Evolutionary conservation across 2,888 invertebrate species (phyloP), one percentile per base, ranked within the genome.

Genomic region (Blastobasis lacticolella): DNA sequence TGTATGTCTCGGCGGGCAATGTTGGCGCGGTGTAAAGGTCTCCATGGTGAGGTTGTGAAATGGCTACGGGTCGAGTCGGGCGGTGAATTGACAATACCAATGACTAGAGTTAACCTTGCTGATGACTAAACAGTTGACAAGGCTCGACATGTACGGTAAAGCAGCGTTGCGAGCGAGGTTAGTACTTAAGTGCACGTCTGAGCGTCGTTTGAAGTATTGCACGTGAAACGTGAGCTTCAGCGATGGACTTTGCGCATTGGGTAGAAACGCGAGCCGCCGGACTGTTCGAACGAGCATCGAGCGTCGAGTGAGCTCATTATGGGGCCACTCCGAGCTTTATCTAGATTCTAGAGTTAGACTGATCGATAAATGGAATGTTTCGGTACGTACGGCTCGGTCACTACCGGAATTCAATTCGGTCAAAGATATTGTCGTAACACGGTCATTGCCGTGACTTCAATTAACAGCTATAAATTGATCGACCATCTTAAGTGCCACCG

Each of bases 41-140:
- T 51, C 23, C 23, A 46, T 51, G 59, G 56, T 55, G 55, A 48
- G 51, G 57, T 75, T 78, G 70, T 64, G 68, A 71, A 76, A 76
- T 58, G 56, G 61, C 55, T 58, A 64, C 52, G 54, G 54, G 53
- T 53, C 46, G 52, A 53, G 59, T 57, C 57, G 62, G 60, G 60
- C 62, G 54, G 58, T 71, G 69, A 75, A 75, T 79, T 66, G 73
- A 75, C 73, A 76, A 73, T 73, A 63, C 62, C 68, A 69, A 75
- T 73, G 70, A 54, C 58, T 61, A 56, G 57, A 56, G 54, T 52
- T 64, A 78, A 73, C 80, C 80, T 81, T 75, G 74, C 55, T 59
- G 60, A 59, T 61, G 63, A 66, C 66, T 65, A 73, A 69, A 68
- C 66, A 73, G 64, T 71, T 66, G 75, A 76, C 67, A 75, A 74